These are phyloP conservation scores for Alauda arvensis DNA, from an alignment of 2,797 vertebrate species.

Conservation along the genomic window DNA sequence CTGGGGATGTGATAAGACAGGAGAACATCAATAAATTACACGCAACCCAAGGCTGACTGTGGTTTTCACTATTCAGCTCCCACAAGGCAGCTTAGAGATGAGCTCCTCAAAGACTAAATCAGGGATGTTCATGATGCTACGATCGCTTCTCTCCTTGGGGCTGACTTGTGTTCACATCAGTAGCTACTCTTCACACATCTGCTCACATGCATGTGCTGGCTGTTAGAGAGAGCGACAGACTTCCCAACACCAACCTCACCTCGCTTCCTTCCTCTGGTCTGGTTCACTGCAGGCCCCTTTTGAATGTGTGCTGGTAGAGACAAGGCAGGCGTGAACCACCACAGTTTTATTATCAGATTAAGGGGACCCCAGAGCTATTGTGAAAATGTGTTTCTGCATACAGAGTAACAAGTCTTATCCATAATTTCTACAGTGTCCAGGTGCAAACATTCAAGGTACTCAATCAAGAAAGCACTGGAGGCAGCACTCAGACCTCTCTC, in stretches of 20 bases:
- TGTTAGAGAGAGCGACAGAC: background rate
- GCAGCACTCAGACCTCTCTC: background rate
- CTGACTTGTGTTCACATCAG: background rate
- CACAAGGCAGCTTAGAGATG: fast-evolving
- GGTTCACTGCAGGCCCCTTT: background rate
- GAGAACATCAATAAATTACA: background rate
- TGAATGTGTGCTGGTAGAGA: background rate
- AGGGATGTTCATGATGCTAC: background rate
- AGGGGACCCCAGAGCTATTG: background rate
- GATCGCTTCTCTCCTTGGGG: background rate
- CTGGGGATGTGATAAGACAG: background rate
- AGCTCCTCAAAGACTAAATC: background rate
- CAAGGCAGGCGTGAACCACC: background rate
- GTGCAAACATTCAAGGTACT: background rate
- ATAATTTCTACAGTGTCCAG: background rate
- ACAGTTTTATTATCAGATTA: background rate
- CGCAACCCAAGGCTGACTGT: background rate
- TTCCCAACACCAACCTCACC: background rate
- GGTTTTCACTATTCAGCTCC: background rate
- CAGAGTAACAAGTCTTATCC: background rate
- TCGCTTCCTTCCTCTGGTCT: background rate
- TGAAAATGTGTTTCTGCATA: background rate
- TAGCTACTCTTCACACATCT: background rate
- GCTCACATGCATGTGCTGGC: background rate
- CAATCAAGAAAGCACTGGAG: background rate